Base-by-base conservation (phyloP, 1,140 invertebrate genomes). In the Drosophila ananassae region DNA sequence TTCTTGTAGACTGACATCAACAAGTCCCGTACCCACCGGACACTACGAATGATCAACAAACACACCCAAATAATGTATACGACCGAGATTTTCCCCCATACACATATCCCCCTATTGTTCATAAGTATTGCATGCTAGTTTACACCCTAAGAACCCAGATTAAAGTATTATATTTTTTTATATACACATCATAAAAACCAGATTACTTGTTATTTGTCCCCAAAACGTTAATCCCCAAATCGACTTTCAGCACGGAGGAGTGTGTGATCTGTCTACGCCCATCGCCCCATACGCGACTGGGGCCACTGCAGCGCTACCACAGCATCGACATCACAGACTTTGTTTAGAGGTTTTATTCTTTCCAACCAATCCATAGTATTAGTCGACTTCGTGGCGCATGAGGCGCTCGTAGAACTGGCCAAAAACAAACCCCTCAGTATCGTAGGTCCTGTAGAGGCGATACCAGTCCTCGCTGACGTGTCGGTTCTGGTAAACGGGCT, bases 1-100 rank as follows among this genome's bases (percentile, higher is more conserved):
- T 63, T 73, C 47, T 77, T 89, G 50, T 85, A 91, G 90, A 77
- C 78, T 91, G 52, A 91, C 90, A 10, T 91, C 90, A 44, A 77
- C 90, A 51, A 91, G 90, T 85, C 90, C 90, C 6, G 68, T 91
- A 55, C 83, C 90, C 39, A 73, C 77, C 48, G 85, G 85, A 73
- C 79, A 91, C 59, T 85, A 81, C 77, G 89, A 91, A 90, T 90
- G 66, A 81, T 71, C 61, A 64, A 57, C 57, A 61, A 30, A 44
- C 37, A 68, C 68, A 67, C 22, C 21, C 5, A 13, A 71, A 47
- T 60, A 37, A 57, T 52, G 66, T 54, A 56, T 53, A 74, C 46
- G 59, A 73, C 62, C 63, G 79, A 83, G 75, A 83, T 79, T 75
- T 79, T 12, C 53, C 39, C 60, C 62, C 54, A 50, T 64, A 41